phyloP scores from a whole-genome alignment of 2,797 vertebrate genomes.

The Sebastes matsubarae region DNA sequence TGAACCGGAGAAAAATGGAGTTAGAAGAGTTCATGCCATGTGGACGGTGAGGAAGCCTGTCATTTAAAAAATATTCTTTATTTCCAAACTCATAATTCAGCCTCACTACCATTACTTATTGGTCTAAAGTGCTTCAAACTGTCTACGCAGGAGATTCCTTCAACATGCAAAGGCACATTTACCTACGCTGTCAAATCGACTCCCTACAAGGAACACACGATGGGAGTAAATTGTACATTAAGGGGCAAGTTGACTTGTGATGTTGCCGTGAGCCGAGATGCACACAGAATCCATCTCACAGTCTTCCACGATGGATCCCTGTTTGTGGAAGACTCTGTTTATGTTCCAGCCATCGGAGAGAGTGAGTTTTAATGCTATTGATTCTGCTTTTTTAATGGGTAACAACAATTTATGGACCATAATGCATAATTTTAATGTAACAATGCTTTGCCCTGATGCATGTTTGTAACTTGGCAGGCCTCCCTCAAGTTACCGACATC shows the following conservation, averaged over 20 bases:
- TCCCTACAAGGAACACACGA: not conserved
- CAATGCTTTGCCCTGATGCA: not conserved
- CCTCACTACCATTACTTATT: not conserved
- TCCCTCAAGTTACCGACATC: conserved; percentile 51
- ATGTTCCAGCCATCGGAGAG: conserved; percentile 62
- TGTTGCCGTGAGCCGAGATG: conserved; percentile 43
- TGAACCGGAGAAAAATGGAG: not conserved
- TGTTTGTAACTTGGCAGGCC: conserved; percentile 28
- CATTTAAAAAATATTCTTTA: not conserved
- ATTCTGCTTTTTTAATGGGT: not conserved
- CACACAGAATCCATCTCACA: conserved; percentile 50
- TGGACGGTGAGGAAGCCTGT: conserved; percentile 63
- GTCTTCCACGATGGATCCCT: not conserved
- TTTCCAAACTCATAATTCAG: not conserved
- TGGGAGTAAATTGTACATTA: not conserved
- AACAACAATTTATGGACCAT: not conserved
- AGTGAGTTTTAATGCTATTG: conserved; percentile 58
- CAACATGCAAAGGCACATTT: conserved; percentile 52
- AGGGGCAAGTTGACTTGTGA: conserved; percentile 32
- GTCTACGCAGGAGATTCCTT: conserved; percentile 56
- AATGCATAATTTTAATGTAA: conserved; percentile 1
- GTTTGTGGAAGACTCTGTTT: conserved; percentile 44
- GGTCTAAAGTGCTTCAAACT: not conserved
- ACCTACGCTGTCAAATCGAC: conserved; percentile 21
- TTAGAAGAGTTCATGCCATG: conserved; percentile 57